A percentile compares a stretch with the other conserved stretches of the same genome.
These are phyloP conservation scores for Leptinotarsa juncta DNA, from an alignment of 2,888 invertebrate species.

Conservation along the genomic window DNA sequence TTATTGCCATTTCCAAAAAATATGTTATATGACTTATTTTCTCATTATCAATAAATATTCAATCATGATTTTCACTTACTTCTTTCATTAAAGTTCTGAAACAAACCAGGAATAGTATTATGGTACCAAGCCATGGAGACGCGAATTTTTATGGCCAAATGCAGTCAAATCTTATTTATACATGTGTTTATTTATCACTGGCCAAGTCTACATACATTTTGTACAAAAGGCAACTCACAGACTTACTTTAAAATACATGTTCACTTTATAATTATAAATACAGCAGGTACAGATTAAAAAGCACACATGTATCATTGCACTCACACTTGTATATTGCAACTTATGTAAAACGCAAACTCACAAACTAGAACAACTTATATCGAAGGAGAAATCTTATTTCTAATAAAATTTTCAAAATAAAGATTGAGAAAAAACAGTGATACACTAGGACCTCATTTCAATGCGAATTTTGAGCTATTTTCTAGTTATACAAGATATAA, in stretches of 20 bases:
- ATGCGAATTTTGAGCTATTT: too few species aligned
- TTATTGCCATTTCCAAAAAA: too few species aligned
- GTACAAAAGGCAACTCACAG: slow-evolving; percentile 27
- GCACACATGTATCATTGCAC: slow-evolving; percentile 25
- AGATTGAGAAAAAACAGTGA: background rate
- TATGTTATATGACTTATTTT: too few species aligned
- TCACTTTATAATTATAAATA: slow-evolving; percentile 20
- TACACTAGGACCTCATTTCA: background rate
- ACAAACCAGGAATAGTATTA: too few species aligned
- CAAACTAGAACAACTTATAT: slow-evolving; percentile 1
- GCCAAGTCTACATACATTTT: slow-evolving; percentile 26
- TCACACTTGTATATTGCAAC: slow-evolving; percentile 21
- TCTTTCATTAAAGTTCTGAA: too few species aligned
- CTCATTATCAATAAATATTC: too few species aligned
- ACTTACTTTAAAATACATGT: slow-evolving; percentile 21
- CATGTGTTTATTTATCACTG: slow-evolving; percentile 24
- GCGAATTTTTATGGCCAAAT: background rate
- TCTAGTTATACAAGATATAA: too few species aligned
- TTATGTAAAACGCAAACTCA: slow-evolving; percentile 3
- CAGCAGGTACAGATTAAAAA: slow-evolving; percentile 21
- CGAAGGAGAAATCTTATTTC: background rate
- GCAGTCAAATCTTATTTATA: slow-evolving; percentile 1
- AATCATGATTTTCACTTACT: too few species aligned
- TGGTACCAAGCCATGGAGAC: background rate
- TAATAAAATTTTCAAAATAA: background rate